Evolutionary conservation across 1,140 invertebrate genomes (phyloP).

Genomic region (Agrilus planipennis): DNA sequence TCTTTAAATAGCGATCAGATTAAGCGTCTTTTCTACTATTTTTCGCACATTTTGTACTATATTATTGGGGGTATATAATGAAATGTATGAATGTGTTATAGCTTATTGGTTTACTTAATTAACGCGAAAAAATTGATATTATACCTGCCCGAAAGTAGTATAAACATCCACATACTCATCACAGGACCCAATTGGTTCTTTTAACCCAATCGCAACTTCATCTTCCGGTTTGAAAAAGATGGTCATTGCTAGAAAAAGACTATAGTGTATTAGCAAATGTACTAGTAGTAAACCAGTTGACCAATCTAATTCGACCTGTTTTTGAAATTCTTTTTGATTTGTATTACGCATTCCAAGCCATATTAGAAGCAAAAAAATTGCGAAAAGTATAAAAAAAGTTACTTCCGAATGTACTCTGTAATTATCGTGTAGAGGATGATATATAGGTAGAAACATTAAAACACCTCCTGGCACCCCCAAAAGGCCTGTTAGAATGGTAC

Average conservation of each 20-base stretch:
- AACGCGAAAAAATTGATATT: constrained; percentile 9
- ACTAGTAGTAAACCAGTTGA: constrained; percentile 36
- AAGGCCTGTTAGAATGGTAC: constrained; percentile 42
- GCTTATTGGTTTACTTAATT: too few relatives aligned
- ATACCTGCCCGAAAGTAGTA: constrained; percentile 55
- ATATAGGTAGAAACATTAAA: constrained; percentile 55
- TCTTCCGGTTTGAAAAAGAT: constrained; percentile 53
- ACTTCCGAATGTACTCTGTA: constrained; percentile 58
- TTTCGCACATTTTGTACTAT: too few relatives aligned
- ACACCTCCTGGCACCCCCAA: constrained; percentile 60
- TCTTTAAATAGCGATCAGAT: too few relatives aligned
- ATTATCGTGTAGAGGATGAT: constrained; percentile 62
- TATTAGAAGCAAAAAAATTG: constrained; percentile 45
- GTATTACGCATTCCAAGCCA: constrained; percentile 41
- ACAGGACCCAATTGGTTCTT: constrained; percentile 65
- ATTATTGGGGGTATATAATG: too few relatives aligned
- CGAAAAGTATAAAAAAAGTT: constrained; percentile 50
- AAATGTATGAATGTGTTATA: too few relatives aligned
- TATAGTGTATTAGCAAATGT: constrained; percentile 40
- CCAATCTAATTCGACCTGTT: constrained; percentile 26
- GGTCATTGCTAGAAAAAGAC: constrained; percentile 37
- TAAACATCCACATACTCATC: constrained; percentile 43
- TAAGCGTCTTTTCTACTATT: too few relatives aligned
- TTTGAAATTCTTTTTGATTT: constrained; percentile 8
- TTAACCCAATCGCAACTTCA: constrained; percentile 56